Evolutionary conservation across 2,888 invertebrate genomes (phyloP), one percentile per base, ranked within the genome.

Genomic region (Clostera curtula): DNA sequence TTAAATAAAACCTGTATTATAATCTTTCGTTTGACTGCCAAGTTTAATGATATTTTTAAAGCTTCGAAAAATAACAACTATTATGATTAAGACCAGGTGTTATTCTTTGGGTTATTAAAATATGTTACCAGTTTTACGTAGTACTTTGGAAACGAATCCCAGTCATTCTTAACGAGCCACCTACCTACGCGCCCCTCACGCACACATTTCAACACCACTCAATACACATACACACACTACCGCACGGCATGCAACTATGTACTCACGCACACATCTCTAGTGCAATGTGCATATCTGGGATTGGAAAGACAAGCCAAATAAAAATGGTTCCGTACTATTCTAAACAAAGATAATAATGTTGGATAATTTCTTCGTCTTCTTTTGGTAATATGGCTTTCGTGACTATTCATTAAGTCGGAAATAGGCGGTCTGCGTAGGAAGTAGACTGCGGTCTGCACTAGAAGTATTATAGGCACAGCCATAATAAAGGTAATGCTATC

Each of bases 91-190:
- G 5, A 11, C 4, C 11, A 4, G 5, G 2, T 5, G 4, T 1
- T 9, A 20, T 12, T 20, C 12, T 5, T 9, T 3, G 5, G 5
- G 5, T 4, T 20, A 5, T 22, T n/a, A 6, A 20, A 16, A 4
- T 9, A 19, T 17, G 17, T 12, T 4, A 0, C 8, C 19, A 15
- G 15, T 5, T 6, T 13, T 11, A 2, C 7, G 18, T 5, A 10
- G 6, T 1, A 6, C 29, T 38, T 34, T 36, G 46, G 26, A 36
- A 25, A 41, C 27, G 0, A 7, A 12, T 24, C 6, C 29, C 30
- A 37, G 45, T 26, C 36, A 40, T 46, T 36, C 41, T 44, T 47
- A 44, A 46, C 46, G 34, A 49, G 45, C 27, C 34, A 26, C 29
- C 26, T 26, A 25, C 26, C 26, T 26, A 25, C 26, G 31, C 31